Percentiles rank a stretch among this genome's conserved stretches.
phyloP scores from a whole-genome alignment of 2,888 invertebrate species.

The Meganola albula region DNA sequence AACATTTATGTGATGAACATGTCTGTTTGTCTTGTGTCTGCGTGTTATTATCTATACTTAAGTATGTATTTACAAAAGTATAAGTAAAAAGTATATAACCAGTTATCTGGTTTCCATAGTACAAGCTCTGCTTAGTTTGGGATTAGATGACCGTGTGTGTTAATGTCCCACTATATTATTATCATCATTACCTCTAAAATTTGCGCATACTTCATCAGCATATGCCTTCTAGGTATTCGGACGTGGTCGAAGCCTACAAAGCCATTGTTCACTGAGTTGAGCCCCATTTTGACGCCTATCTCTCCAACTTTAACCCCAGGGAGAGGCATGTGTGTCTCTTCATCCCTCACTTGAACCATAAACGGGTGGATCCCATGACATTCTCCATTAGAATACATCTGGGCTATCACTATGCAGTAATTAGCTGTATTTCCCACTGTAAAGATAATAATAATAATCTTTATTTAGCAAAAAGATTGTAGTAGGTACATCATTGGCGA shows the following conservation, averaged over 20 bases:
- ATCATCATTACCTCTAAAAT: slow-evolving; percentile 79
- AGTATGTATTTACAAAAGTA: no score
- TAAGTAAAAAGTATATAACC: no score
- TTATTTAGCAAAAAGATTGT: no score
- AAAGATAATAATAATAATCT: no score
- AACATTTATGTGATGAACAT: no score
- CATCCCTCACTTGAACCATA: slow-evolving; percentile 92
- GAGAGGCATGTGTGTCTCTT: slow-evolving; percentile 90
- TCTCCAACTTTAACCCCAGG: slow-evolving; percentile 94
- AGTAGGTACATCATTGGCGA: not conserved
- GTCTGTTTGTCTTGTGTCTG: no score
- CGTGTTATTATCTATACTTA: no score
- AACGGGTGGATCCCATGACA: slow-evolving; percentile 94
- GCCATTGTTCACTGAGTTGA: slow-evolving; percentile 94
- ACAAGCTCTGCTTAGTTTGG: no score
- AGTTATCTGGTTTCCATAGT: no score
- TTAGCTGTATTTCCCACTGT: slow-evolving; percentile 95
- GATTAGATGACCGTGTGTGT: no score
- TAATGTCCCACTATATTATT: no score
- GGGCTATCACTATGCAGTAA: slow-evolving; percentile 94
- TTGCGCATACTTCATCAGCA: slow-evolving; percentile 96
- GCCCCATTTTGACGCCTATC: slow-evolving; percentile 94
- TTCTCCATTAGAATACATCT: slow-evolving; percentile 87
- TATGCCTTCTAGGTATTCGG: slow-evolving; percentile 89
- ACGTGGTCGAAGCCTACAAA: slow-evolving; percentile 91